Evolutionary conservation across 2,113 vertebrate genomes (phyloP), one percentile per base, ranked within the genome.

Genomic region (Scolopax mira): DNA sequence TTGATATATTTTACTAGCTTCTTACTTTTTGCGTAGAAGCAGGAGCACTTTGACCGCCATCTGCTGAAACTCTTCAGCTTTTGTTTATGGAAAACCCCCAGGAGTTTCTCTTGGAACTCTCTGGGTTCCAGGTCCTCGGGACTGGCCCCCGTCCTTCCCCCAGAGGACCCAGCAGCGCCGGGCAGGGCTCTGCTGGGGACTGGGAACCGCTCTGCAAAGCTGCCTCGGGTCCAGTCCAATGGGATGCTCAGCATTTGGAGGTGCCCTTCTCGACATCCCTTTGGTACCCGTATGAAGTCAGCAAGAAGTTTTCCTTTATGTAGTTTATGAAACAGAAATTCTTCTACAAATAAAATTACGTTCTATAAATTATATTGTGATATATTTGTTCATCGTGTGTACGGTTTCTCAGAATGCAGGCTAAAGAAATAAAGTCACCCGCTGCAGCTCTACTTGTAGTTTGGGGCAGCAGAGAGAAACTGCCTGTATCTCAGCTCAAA

Each of bases 1-100:
- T 81, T 67, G 61, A 81, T 94, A 27, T 70, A 49, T 87, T 82
- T 94, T 94, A 89, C 64, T 67, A 79, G n/a, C 54, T 10, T 67
- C 33, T 84, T 35, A 21, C 8, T 54, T 30, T 46, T 78, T 81
- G 27, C 22, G 4, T 33, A 46, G 42, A 49, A 73, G 49, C 31
- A 80, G 42, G 51, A 85, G 31, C 54, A 39, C 39, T 78, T 66
- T 46, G 52, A 37, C 71, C 11, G 6, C 44, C 11, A 11, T 60
- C 78, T 69, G 27, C 44, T 69, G 57, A 73, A 89, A 69, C 33
- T 60, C 37, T 54, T 74, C 33, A 73, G n/a, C 13, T 46, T 77
- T 39, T 55, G 14, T 30, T 71, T 15, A 3, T 33, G 49, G 33
- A n/a, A 77, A 77, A 4, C 31, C 18, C 24, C 13, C 3, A 1